Conservation (phyloP, 2,113 vertebrate species). For the Poeciliopsis turrubarensis region DNA sequence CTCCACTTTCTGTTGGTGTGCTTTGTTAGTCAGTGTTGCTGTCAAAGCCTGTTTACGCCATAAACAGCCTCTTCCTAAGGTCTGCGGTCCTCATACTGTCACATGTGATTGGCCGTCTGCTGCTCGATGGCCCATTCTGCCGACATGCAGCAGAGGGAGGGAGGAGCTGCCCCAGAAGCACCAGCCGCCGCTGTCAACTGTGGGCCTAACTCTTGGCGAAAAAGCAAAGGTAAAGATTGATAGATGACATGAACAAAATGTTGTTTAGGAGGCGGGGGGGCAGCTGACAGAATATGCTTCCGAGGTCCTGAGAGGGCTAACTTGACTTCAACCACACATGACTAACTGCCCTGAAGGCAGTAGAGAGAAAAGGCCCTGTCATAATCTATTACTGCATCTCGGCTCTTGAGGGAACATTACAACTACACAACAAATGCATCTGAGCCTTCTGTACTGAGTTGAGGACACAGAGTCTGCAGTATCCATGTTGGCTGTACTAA, state of each 20-base stretch:
- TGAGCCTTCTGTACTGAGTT: slow-evolving; percentile 21
- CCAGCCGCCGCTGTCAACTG: slow-evolving; percentile 65
- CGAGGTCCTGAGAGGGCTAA: slow-evolving; percentile 61
- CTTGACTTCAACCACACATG: slow-evolving; percentile 73
- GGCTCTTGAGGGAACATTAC: slow-evolving; percentile 63
- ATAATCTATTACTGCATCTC: slow-evolving; percentile 74
- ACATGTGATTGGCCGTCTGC: slow-evolving; percentile 70
- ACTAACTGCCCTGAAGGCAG: slow-evolving; percentile 71
- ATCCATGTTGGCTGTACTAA: slow-evolving; percentile 46
- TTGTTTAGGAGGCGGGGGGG: slow-evolving; percentile 54
- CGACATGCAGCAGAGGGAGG: slow-evolving; percentile 48
- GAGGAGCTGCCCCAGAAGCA: slow-evolving; percentile 47
- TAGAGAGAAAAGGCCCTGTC: slow-evolving; percentile 77
- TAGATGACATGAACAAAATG: slow-evolving; percentile 75
- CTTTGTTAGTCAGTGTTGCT: slow-evolving; percentile 74
- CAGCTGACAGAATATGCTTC: slow-evolving; percentile 71
- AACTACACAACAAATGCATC: slow-evolving; percentile 59
- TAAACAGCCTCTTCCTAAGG: slow-evolving; percentile 70
- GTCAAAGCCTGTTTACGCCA: slow-evolving; percentile 75
- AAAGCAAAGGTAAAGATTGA: slow-evolving; percentile 75
- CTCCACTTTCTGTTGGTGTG: slow-evolving; percentile 65
- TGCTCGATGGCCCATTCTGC: slow-evolving; percentile 66
- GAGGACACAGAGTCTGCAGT: slow-evolving; percentile 27
- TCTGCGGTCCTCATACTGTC: slow-evolving; percentile 79
- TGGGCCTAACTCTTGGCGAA: slow-evolving; percentile 58